A percentile compares a stretch with the other conserved stretches of the same genome.
Evolutionary conservation across 2,888 invertebrate species (phyloP).

Genomic region (Merodon equestris): DNA sequence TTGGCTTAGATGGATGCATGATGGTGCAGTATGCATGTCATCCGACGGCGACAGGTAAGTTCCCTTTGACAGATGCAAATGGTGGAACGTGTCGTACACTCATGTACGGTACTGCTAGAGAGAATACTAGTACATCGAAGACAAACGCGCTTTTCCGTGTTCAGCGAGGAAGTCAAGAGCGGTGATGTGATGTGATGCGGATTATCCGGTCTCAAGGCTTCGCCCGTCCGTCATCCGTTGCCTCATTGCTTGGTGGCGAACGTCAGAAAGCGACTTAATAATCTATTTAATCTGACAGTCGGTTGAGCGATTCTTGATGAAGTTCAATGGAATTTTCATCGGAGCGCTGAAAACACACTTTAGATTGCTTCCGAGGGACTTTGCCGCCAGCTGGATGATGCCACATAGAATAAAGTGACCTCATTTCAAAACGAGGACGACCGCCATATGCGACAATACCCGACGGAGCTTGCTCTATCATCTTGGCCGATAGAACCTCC

Average conservation of each 20-base stretch:
- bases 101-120: too few species aligned
- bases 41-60: conserved; percentile 56
- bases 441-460: too few species aligned
- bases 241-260: too few species aligned
- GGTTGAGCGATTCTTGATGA: neutral
- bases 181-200: neutral
- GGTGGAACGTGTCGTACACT: too few species aligned
- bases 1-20: conserved; percentile 2
- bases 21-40: conserved; percentile 8
- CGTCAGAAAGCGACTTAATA: conserved; percentile 3
- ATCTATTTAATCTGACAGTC: conserved; percentile 24
- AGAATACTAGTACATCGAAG: too few species aligned
- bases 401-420: too few species aligned
- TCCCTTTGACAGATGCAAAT: conserved; percentile 48
- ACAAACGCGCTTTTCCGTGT: conserved; percentile 15
- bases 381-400: too few species aligned
- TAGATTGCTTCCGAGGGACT: too few species aligned
- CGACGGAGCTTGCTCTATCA: too few species aligned
- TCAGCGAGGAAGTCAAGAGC: conserved; percentile 7
- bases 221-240: neutral
- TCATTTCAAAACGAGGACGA: too few species aligned
- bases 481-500: too few species aligned
- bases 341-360: neutral
- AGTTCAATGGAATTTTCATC: neutral
- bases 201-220: conserved; percentile 28